A percentile compares a stretch with the other conserved stretches of the same genome.
Evolutionary conservation across 2,797 vertebrate species (phyloP).

Genomic region (Parauchenoglanis punctatus): DNA sequence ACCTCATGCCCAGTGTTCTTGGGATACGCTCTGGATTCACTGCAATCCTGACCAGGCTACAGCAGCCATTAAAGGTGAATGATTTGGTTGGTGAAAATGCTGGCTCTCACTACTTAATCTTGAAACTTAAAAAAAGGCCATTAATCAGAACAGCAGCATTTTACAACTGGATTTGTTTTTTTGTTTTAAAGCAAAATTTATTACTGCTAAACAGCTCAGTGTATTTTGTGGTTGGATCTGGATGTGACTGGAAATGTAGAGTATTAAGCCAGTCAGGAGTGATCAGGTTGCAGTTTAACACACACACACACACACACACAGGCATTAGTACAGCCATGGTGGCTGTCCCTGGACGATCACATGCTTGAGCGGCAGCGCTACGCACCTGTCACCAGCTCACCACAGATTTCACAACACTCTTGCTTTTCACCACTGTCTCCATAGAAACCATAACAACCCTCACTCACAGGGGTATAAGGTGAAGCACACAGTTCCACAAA

Average conservation of each 20-base stretch:
- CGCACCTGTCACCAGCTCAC: conserved; percentile 46
- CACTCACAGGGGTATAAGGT: conserved; percentile 22
- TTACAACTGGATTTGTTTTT: neutral
- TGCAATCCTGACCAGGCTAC: neutral
- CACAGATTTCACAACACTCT: conserved; percentile 39
- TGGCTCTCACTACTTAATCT: neutral
- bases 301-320: conserved; percentile 22
- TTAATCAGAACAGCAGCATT: neutral
- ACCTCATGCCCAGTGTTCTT: neutral
- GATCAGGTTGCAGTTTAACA: neutral
- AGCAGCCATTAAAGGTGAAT: neutral
- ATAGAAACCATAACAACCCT: conserved; percentile 43
- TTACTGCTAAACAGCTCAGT: neutral
- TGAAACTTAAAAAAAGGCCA: neutral
- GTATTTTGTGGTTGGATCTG: neutral
- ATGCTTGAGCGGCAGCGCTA: conserved; percentile 21
- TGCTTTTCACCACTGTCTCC: conserved; percentile 37
- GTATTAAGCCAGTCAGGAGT: neutral
- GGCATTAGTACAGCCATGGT: conserved; percentile 1
- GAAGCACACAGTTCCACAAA: conserved; percentile 25
- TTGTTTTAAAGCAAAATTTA: neutral
- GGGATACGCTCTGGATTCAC: neutral
- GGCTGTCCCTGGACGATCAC: conserved; percentile 30
- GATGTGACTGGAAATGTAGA: neutral
- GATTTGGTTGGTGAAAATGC: neutral